Evolutionary conservation across 1,140 invertebrate species (phyloP), one percentile per base, ranked within the genome.

Genomic region (Drosophila ananassae): DNA sequence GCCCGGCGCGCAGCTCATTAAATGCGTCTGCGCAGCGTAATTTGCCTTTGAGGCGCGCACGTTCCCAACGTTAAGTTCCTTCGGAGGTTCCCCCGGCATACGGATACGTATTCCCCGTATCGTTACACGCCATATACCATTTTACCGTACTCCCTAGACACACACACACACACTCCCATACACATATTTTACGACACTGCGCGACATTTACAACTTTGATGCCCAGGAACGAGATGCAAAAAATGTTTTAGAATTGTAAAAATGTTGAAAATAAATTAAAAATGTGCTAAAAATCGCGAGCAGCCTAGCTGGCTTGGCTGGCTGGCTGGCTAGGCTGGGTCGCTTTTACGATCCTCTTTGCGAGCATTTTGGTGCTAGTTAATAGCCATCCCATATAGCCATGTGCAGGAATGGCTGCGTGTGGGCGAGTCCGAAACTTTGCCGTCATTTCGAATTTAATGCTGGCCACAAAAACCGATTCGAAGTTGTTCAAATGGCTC

Each of bases 171-270:
- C 41, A 50, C 41, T 17, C 53, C 50, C 7, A 22, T 22, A 50
- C 25, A 39, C 55, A 50, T 75, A 67, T 59, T 90, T 90, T 87
- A 90, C 79, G 85, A 82, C 73, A 64, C 78, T 66, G 72, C 69
- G 81, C 89, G 87, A 90, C 87, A 90, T 90, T 90, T 90, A 90
- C 87, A 87, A 90, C 87, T 90, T 90, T 90, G 87, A 90, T 90
- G 85, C 78, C 78, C 79, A 67, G 48, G 30, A 71, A 64, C 34
- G 62, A 79, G 77, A 55, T 62, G 57, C 74, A 59, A 60, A 77
- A 73, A 64, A 64, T 77, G 53, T 73, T 79, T 87, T 59, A 52
- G 62, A 79, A 87, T 87, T 87, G 82, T 87, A 78, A 89, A 78
- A 87, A 82, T 89, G 83, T 89, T 78, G 78, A 75, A 89, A 89